These are phyloP conservation scores for Lagopus muta DNA, from an alignment of 2,113 vertebrate genomes.

Conservation along the genomic window DNA sequence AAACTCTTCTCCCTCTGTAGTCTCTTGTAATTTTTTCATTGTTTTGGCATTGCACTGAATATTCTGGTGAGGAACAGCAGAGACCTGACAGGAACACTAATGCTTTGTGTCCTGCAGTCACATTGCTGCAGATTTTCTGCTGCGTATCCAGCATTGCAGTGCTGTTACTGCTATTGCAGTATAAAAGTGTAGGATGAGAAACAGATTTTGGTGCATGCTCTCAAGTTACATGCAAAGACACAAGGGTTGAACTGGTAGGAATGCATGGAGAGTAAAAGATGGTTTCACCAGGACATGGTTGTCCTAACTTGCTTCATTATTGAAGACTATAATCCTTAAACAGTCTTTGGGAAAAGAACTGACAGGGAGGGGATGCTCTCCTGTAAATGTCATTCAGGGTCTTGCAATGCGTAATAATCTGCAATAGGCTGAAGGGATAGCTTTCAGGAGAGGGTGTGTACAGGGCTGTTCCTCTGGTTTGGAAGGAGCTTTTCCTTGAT, in stretches of 20 bases:
- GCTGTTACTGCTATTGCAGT: constrained; percentile 49
- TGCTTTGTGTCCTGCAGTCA: constrained; percentile 38
- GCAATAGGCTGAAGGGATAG: not conserved
- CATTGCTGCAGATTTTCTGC: constrained; percentile 50
- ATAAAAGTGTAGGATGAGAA: not conserved
- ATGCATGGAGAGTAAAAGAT: constrained; percentile 26
- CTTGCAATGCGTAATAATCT: accelerated
- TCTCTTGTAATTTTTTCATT: not conserved
- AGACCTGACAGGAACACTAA: constrained; percentile 24
- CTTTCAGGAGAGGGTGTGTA: not conserved
- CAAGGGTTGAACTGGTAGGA: constrained; percentile 32
- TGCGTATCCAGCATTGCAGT: constrained; percentile 7
- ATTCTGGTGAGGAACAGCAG: not conserved
- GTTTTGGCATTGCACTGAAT: not conserved
- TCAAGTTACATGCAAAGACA: constrained; percentile 15
- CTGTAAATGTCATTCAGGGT: not conserved
- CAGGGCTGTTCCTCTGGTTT: not conserved
- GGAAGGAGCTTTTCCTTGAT: not conserved
- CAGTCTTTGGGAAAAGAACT: not conserved
- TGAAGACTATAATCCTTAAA: not conserved
- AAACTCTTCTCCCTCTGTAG: not conserved
- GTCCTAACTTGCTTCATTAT: constrained; percentile 25
- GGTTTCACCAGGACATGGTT: constrained; percentile 1
- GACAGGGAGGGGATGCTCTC: too few species aligned
- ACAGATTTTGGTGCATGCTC: constrained; percentile 35